These are phyloP conservation scores for Enteromius trimaculatus DNA, from an alignment of 2,797 vertebrate species.

Conservation along the genomic window DNA sequence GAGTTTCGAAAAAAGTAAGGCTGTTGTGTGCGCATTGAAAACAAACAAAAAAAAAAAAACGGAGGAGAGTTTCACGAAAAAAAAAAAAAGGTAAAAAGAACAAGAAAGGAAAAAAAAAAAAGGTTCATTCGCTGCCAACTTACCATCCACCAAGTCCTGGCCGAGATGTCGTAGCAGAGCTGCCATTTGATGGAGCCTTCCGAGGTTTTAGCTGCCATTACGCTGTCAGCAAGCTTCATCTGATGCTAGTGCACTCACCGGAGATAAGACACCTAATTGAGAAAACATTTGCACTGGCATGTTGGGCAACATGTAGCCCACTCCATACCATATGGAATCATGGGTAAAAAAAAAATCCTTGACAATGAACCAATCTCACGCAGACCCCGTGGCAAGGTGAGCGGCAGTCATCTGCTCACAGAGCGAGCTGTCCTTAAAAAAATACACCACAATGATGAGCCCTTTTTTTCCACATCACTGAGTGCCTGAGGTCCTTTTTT, in stretches of 20 bases:
- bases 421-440: constrained; percentile 81
- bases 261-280: constrained; percentile 98
- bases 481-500: constrained; percentile 83
- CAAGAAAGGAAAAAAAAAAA: constrained; percentile 72
- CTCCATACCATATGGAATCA: constrained; percentile 98
- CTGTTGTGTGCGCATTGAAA: constrained; percentile 46
- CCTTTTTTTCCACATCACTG: constrained; percentile 84
- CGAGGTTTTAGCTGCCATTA: constrained; percentile 97
- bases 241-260: constrained; percentile 94
- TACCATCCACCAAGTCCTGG: constrained; percentile 99
- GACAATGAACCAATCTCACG: constrained; percentile 99
- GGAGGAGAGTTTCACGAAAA: constrained; percentile 84
- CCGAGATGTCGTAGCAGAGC: constrained; percentile 99
- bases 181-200: constrained; percentile 99
- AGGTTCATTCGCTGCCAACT: constrained; percentile 88
- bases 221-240: constrained; percentile 99
- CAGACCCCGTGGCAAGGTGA: constrained; percentile 99
- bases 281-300: constrained; percentile 98
- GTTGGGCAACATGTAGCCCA: constrained; percentile 97
- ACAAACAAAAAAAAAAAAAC: constrained; percentile 50
- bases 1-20: constrained; percentile 67
- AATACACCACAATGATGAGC: constrained; percentile 73
- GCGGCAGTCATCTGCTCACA: constrained; percentile 92
- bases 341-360: constrained; percentile 93
- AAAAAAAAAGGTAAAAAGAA: constrained; percentile 73